Conservation (phyloP, 2,113 vertebrate genomes). For the Rissa tridactyla region DNA sequence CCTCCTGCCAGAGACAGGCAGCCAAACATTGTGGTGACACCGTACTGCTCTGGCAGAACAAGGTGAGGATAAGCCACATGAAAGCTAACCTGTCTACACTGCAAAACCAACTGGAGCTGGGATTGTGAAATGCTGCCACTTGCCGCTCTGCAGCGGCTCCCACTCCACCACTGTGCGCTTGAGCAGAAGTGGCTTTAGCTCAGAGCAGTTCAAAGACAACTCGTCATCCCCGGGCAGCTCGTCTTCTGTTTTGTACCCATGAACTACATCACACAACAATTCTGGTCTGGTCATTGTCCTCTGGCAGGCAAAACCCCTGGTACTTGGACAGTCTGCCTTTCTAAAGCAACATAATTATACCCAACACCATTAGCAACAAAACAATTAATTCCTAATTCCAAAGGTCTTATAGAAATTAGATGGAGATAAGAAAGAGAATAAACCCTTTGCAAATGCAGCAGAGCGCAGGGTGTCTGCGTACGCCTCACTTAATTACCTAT, state of each 20-base stretch:
- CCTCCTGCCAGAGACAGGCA: background rate
- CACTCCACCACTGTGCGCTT: background rate
- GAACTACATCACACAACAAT: background rate
- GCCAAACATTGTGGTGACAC: background rate
- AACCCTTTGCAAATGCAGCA: conserved; percentile 35
- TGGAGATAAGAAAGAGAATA: conserved; percentile 33
- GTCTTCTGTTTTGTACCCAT: background rate
- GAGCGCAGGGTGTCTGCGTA: conserved; percentile 19
- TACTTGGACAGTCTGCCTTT: background rate
- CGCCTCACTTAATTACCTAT: conserved; percentile 50
- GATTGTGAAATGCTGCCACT: background rate
- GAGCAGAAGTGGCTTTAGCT: background rate
- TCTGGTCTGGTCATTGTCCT: background rate
- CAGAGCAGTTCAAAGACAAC: background rate
- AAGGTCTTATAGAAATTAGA: conserved; percentile 39
- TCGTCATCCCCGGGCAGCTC: background rate
- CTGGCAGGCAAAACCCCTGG: background rate
- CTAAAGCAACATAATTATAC: conserved; percentile 23
- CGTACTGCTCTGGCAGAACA: background rate
- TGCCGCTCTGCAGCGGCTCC: background rate
- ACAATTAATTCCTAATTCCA: conserved; percentile 33
- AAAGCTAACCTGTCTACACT: background rate
- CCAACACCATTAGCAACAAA: background rate
- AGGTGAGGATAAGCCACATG: background rate
- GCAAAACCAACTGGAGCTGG: background rate